Evolutionary conservation across 2,113 vertebrate species (phyloP).

Genomic region (Dromaius novaehollandiae): DNA sequence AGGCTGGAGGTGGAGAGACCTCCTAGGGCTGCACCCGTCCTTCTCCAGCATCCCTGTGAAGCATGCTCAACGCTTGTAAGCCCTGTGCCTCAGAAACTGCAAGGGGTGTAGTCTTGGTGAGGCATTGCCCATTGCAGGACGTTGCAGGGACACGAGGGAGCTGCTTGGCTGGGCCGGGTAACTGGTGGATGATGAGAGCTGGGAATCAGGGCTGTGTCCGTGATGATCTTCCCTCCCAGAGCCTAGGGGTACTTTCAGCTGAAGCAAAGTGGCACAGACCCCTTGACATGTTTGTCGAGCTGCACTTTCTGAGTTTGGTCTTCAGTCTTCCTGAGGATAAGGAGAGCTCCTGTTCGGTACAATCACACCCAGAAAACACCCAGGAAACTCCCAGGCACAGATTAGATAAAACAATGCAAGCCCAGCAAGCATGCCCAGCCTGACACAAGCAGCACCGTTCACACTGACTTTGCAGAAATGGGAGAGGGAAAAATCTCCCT

Average conservation of each 20-base stretch:
- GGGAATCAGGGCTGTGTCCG: not conserved
- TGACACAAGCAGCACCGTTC: not conserved
- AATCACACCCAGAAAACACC: not conserved
- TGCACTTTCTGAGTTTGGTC: not conserved
- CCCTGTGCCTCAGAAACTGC: not conserved
- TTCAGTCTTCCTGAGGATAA: not conserved
- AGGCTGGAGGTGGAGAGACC: not conserved
- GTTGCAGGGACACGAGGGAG: fast-evolving
- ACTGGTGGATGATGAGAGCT: not conserved
- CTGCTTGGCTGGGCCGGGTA: not conserved
- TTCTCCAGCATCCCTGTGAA: not conserved
- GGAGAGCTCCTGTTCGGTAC: not conserved
- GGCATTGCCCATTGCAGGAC: fast-evolving
- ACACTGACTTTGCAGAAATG: not conserved
- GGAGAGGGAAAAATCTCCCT: not conserved
- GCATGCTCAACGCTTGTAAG: not conserved
- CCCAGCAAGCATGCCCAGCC: not conserved
- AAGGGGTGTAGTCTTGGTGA: not conserved
- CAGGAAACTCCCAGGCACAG: not conserved
- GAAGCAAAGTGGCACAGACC: not conserved
- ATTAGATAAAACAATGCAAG: not conserved
- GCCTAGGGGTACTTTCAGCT: not conserved
- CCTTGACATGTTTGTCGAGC: not conserved
- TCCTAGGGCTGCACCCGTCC: not conserved
- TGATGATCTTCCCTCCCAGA: not conserved